Evolutionary conservation across 2,113 vertebrate genomes (phyloP).

Genomic region (Willisornis vidua): DNA sequence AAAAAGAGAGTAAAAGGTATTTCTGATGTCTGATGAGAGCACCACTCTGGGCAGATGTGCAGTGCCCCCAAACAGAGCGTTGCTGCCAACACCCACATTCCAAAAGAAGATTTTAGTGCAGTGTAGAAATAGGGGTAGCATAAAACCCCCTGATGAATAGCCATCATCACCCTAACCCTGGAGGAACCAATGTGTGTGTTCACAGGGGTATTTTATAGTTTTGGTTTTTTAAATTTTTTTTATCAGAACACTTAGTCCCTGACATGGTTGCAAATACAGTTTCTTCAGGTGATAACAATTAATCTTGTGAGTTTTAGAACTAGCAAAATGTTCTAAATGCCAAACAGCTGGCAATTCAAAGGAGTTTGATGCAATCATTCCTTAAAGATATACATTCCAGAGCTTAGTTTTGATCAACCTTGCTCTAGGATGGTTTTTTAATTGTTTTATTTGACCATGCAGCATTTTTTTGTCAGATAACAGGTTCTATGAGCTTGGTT

Average conservation of each 20-base stretch:
- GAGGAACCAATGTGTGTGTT: background rate
- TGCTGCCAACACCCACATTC: background rate
- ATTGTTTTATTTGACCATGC: background rate
- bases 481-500: background rate
- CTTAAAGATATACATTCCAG: background rate
- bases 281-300: background rate
- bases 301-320: background rate
- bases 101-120: background rate
- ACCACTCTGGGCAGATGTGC: background rate
- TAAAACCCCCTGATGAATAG: background rate
- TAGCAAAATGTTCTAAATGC: background rate
- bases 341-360: background rate
- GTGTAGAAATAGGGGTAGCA: background rate
- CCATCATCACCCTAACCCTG: background rate
- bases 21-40: background rate
- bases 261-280: background rate
- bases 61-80: background rate
- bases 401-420: background rate
- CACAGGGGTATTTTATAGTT: background rate
- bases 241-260: background rate
- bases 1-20: background rate
- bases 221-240: background rate
- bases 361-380: background rate
- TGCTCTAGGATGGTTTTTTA: background rate
- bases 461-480: background rate